Conservation (phyloP, 2,888 invertebrate species). For the Catocala nupta region DNA sequence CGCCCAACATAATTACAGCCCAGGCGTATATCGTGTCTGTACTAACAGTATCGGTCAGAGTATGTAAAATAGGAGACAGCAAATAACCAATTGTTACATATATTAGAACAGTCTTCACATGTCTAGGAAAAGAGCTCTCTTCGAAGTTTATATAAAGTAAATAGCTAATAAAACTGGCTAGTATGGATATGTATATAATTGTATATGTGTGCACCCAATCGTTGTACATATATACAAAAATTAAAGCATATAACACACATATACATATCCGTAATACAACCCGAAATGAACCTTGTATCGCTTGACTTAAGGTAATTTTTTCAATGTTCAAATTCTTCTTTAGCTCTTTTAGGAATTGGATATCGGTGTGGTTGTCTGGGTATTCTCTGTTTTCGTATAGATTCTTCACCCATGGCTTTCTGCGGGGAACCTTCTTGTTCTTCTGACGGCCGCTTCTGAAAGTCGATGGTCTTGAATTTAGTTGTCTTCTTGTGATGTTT, state of each 20-base stretch:
- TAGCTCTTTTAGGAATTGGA: conserved; percentile 94
- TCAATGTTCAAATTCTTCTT: conserved; percentile 93
- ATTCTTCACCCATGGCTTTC: conserved; percentile 94
- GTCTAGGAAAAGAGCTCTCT: conserved; percentile 77
- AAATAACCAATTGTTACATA: conserved; percentile 95
- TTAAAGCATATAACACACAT: conserved; percentile 90
- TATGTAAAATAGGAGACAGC: conserved; percentile 96
- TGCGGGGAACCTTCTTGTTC: conserved; percentile 59
- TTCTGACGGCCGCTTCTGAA: conserved; percentile 77
- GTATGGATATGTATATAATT: conserved; percentile 87
- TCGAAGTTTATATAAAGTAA: conserved; percentile 83
- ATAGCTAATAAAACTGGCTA: conserved; percentile 89
- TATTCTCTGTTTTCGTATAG: conserved; percentile 95
- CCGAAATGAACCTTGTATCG: conserved; percentile 91
- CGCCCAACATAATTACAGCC: conserved; percentile 94
- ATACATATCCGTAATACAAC: conserved; percentile 94
- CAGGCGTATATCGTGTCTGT: conserved; percentile 99
- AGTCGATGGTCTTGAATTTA: conserved; percentile 53
- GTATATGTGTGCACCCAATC: conserved; percentile 89
- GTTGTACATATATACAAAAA: conserved; percentile 92
- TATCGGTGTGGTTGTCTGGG: conserved; percentile 97
- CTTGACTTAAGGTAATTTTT: conserved; percentile 90
- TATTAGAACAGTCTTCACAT: conserved; percentile 92
- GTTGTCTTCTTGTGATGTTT: conserved; percentile 14
- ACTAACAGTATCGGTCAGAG: conserved; percentile 98